Base-by-base conservation (phyloP, 1,140 invertebrate genomes). In the Brachionus rotundiformis region DNA sequence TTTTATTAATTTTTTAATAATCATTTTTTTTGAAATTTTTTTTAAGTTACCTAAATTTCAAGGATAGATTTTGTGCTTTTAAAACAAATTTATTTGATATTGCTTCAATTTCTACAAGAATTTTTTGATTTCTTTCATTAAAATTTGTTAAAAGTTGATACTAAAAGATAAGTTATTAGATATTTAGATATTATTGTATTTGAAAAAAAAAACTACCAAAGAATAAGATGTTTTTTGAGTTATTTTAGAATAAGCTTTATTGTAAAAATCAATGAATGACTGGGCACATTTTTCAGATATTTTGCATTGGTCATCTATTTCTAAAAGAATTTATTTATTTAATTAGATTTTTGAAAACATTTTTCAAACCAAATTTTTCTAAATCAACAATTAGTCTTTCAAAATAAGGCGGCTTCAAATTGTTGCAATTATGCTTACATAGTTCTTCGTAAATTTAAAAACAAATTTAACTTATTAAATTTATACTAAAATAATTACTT, bases 271-370 rank as follows among this genome's bases (percentile, higher is more conserved):
- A 13, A 68, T 68, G 1, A 31, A 68, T 19, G 11, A 31, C 19
- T 33, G 29, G 2, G 63, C 63, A 36, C 63, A 68, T 36, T 33
- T 16, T 68, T 68, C 31, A 19, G 63, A 68, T 36, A n/a, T 8
- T 68, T n/a, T 13, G 31, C 63, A 68, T 33, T 33, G 36, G n/a
- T 6, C 13, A 68, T 68, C 63, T 19, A 68, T 68, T 68, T 68
- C 63, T 68, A 7, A 68, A 33, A 33, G n/a, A 68, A 33, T 19
- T 36, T n/a, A 19, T 13, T 29, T 0, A 11, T 8, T 1, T 16
- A 0, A n/a, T 68, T 68, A 16, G 7, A 61, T 11, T 16, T 16
- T 6, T 16, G n/a, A 36, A 68, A 33, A 11, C 36, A 16, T 39
- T 63, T 8, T 63, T 11, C 49, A n/a, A 36, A 68, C 63, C 31